These are phyloP conservation scores for Microchirus variegatus DNA, from an alignment of 2,797 vertebrate species.

Conservation along the genomic window DNA sequence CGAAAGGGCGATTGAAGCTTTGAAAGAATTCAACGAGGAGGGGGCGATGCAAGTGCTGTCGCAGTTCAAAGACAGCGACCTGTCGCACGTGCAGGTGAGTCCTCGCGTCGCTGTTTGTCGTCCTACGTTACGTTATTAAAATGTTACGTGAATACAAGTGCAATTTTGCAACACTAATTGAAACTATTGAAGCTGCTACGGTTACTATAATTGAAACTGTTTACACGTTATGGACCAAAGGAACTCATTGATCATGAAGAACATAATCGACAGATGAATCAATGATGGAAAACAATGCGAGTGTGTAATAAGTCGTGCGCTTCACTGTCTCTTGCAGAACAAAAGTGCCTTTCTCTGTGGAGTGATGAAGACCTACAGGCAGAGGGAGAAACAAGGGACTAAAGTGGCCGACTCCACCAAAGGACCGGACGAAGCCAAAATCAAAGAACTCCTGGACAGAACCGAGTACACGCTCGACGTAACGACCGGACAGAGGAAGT, in stretches of 20 bases:
- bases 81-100: constrained; percentile 97
- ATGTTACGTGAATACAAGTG: too few relatives aligned
- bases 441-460: constrained; percentile 94
- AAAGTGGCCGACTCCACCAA: constrained; percentile 95
- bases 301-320: too few relatives aligned
- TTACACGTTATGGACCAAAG: too few relatives aligned
- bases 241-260: too few relatives aligned
- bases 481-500: constrained; percentile 96
- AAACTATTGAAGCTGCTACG: too few relatives aligned
- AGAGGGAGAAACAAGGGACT: constrained; percentile 97
- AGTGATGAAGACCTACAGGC: constrained; percentile 98
- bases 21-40: constrained; percentile 99
- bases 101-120: too few relatives aligned
- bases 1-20: constrained; percentile 95
- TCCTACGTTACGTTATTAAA: too few relatives aligned
- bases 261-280: too few relatives aligned
- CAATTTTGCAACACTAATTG: too few relatives aligned
- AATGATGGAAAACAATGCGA: too few relatives aligned
- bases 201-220: too few relatives aligned
- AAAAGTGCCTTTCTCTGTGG: constrained; percentile 99
- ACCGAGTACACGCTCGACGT: constrained; percentile 96
- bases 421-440: constrained; percentile 97
- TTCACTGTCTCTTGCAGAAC: constrained; percentile 81
- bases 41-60: constrained; percentile 94
- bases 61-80: constrained; percentile 98